Conservation (phyloP, 1,140 invertebrate species). For the Zaprionus davidi region DNA sequence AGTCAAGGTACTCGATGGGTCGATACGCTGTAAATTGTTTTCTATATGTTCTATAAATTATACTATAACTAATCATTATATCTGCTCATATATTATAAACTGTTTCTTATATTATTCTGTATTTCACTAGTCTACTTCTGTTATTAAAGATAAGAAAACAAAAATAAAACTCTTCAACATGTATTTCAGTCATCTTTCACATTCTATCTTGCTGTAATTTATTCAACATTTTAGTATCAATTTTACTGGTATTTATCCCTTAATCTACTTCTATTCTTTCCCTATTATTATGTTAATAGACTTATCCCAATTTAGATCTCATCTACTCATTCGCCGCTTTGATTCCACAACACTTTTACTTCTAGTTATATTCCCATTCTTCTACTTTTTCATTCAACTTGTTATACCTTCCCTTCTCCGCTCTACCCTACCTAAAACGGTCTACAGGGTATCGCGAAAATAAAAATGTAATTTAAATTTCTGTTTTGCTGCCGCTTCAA, state of each 20-base stretch:
- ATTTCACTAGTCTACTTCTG: no score
- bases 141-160: no score
- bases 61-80: background rate
- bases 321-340: background rate
- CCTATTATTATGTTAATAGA: background rate
- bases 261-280: background rate
- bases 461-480: constrained; percentile 80
- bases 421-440: background rate
- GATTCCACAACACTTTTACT: background rate
- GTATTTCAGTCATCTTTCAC: no score
- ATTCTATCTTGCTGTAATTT: background rate
- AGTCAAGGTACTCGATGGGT: background rate
- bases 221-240: background rate
- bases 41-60: background rate
- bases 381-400: background rate
- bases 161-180: no score
- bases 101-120: no score
- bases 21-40: background rate
- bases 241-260: background rate
- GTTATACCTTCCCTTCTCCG: background rate
- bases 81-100: background rate
- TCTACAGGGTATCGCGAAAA: constrained; percentile 14
- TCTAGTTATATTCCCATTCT: background rate
- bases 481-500: constrained; percentile 46
- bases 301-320: background rate